A percentile compares a stretch with the other conserved stretches of the same genome.
Evolutionary conservation across 1,140 invertebrate genomes (phyloP).

Genomic region (Polypedilum vanderplanki): DNA sequence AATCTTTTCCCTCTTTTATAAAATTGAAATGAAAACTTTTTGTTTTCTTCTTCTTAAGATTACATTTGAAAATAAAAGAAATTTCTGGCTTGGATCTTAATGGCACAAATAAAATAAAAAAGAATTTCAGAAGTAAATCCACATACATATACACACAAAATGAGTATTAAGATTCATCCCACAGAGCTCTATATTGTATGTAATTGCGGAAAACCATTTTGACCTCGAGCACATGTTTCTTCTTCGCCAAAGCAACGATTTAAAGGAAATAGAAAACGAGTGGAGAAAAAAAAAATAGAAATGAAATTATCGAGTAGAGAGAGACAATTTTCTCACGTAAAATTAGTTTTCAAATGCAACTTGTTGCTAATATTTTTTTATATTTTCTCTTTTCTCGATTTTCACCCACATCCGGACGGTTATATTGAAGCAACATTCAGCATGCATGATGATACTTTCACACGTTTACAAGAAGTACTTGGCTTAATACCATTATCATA

Average conservation of each 20-base stretch:
- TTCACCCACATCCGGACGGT: not conserved
- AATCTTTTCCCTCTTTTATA: not conserved
- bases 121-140: not conserved
- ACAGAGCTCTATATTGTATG: not conserved
- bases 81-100: not conserved
- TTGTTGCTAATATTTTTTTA: not conserved
- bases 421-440: not conserved
- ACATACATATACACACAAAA: not conserved
- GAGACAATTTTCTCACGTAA: slow-evolving; percentile 17
- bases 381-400: not conserved
- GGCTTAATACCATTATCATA: slow-evolving; percentile 4
- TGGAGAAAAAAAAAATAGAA: not conserved
- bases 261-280: not conserved
- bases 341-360: not conserved
- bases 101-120: not conserved
- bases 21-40: not conserved
- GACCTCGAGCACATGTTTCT: not conserved
- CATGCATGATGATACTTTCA: not conserved
- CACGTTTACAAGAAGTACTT: not conserved
- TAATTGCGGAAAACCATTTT: slow-evolving; percentile 15
- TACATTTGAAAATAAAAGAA: too few relatives aligned
- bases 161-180: not conserved
- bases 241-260: not conserved
- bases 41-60: too few relatives aligned
- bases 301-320: not conserved